Percentiles rank a stretch among this genome's conserved stretches.
These are phyloP conservation scores for Drepana arcuata DNA, from an alignment of 1,140 invertebrate species.

Conservation along the genomic window DNA sequence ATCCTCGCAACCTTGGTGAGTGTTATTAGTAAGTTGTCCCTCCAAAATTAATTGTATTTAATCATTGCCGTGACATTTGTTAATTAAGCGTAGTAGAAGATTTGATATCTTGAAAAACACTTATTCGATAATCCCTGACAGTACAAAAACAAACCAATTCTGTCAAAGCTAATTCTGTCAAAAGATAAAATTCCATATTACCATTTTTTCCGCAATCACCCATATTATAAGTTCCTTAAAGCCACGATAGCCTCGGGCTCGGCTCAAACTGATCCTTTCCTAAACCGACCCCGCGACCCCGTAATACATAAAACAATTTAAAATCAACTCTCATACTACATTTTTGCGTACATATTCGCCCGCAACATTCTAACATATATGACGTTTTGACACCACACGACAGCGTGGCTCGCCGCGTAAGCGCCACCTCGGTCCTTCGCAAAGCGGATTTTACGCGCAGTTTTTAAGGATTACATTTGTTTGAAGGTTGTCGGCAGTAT, in stretches of 20 bases:
- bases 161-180: background rate
- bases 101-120: too few relatives aligned
- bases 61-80: too few relatives aligned
- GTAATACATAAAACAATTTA: slow-evolving; percentile 16
- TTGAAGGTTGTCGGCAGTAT: slow-evolving; percentile 10
- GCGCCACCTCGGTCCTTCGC: slow-evolving; percentile 18
- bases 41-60: too few relatives aligned
- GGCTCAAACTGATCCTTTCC: slow-evolving; percentile 49
- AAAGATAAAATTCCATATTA: slow-evolving; percentile 17
- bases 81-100: too few relatives aligned
- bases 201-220: slow-evolving; percentile 52
- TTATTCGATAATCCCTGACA: too few relatives aligned
- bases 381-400: slow-evolving; percentile 49
- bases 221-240: slow-evolving; percentile 55
- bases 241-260: slow-evolving; percentile 41
- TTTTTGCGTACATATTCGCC: slow-evolving; percentile 39
- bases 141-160: too few relatives aligned
- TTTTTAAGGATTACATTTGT: slow-evolving; percentile 23
- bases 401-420: slow-evolving; percentile 22
- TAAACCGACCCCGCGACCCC: slow-evolving; percentile 25
- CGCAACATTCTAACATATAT: slow-evolving; percentile 38
- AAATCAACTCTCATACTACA: slow-evolving; percentile 30
- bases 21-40: too few relatives aligned
- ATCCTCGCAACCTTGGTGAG: too few relatives aligned
- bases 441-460: slow-evolving; percentile 15